Evolutionary conservation across 2,888 invertebrate genomes (phyloP).

Genomic region (Auanema freiburgensis): DNA sequence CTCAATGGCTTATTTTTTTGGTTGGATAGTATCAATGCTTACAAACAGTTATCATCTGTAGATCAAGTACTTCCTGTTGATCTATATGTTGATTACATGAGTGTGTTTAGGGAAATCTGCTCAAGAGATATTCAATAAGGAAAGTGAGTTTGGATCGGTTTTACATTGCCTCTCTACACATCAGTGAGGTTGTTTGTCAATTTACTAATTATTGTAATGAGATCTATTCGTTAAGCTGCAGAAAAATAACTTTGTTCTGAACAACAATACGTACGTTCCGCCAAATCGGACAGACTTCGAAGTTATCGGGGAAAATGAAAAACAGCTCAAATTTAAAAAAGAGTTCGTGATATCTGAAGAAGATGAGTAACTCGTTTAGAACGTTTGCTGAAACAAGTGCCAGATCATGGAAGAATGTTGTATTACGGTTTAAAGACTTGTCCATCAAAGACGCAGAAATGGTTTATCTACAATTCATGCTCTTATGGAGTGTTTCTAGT

Average conservation of each 20-base stretch:
- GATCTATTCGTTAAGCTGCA: slow-evolving; percentile 22
- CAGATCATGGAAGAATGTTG: slow-evolving; percentile 54
- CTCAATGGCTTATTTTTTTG: slow-evolving; percentile 57
- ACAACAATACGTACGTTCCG: slow-evolving; percentile 59
- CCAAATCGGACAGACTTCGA: slow-evolving; percentile 57
- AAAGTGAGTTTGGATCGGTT: slow-evolving; percentile 60
- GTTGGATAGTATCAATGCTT: slow-evolving; percentile 58
- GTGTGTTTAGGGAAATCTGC: slow-evolving; percentile 24
- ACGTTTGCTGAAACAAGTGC: slow-evolving; percentile 55
- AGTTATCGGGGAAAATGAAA: slow-evolving; percentile 46
- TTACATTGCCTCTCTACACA: slow-evolving; percentile 54
- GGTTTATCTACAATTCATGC: slow-evolving; percentile 53
- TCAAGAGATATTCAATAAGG: slow-evolving; percentile 54
- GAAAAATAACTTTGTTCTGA: slow-evolving; percentile 55
- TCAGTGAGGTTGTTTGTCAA: slow-evolving; percentile 27
- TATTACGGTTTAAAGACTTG: slow-evolving; percentile 50
- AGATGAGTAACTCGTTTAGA: slow-evolving; percentile 29
- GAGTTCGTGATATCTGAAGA: slow-evolving; percentile 29
- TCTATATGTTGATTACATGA: not conserved
- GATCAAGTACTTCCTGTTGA: slow-evolving; percentile 31
- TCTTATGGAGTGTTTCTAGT: slow-evolving; percentile 53
- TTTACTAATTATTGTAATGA: too few species aligned
- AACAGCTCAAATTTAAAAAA: slow-evolving; percentile 41
- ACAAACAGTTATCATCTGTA: slow-evolving; percentile 29
- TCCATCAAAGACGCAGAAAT: slow-evolving; percentile 58